Percentiles rank a stretch among this genome's conserved stretches.
Conservation (phyloP, 2,888 invertebrate genomes). For the Thysanoteuthis rhombus region DNA sequence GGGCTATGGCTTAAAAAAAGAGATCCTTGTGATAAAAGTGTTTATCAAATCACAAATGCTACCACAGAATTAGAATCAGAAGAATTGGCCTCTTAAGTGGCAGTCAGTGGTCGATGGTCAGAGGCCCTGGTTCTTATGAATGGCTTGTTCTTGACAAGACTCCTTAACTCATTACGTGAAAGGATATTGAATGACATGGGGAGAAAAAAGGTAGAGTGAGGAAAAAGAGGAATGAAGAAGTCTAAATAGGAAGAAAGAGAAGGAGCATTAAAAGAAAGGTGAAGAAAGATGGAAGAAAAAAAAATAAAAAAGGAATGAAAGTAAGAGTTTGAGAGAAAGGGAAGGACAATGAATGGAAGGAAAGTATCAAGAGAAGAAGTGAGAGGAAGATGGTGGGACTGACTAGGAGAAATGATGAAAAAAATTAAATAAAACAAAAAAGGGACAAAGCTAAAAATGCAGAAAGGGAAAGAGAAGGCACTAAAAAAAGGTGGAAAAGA, state of each 20-base stretch:
- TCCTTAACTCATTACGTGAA: not conserved
- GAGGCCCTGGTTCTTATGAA: not conserved
- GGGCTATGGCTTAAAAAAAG: not conserved
- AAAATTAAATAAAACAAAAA: too few species aligned
- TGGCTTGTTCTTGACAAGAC: not conserved
- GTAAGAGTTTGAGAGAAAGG: not conserved
- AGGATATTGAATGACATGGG: not conserved
- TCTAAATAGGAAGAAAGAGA: not conserved
- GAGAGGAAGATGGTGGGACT: not conserved
- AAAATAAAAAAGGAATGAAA: not conserved
- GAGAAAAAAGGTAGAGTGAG: not conserved
- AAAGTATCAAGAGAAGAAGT: not conserved
- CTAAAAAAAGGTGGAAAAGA: not conserved
- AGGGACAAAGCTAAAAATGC: not conserved
- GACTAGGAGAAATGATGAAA: not conserved
- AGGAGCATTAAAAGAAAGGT: not conserved
- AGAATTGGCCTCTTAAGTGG: not conserved
- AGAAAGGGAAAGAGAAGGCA: not conserved
- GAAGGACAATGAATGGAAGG: rapidly evolving
- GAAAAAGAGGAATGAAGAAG: not conserved
- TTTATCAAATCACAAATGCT: not conserved
- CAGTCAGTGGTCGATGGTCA: constrained; percentile 12
- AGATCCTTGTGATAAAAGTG: not conserved
- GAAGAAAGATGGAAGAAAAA: not conserved
- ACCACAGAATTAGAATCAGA: not conserved